Base-by-base conservation (phyloP, 2,113 vertebrate genomes). In the Spizaetus ornatus region DNA sequence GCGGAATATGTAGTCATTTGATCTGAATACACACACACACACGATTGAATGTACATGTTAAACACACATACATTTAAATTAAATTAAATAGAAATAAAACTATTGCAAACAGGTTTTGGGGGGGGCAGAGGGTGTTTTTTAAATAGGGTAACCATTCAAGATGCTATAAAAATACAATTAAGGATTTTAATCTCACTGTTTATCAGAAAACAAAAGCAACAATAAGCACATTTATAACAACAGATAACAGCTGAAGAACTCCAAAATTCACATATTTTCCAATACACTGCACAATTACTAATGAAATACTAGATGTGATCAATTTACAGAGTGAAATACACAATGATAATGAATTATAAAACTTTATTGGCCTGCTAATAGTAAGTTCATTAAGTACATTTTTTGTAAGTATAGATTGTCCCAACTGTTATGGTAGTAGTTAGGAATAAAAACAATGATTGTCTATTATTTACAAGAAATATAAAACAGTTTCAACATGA, bases 301-400 rank as follows among this genome's bases (percentile, higher is more conserved):
- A 55, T 31, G 34, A 87, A 91, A 77, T 32, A 82, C 3, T 42
- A 85, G 22, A 61, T 23, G 8, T 31, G 22, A 87, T n/a, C 29
- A 70, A 59, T 47, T 91, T 88, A 94, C 59, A 97, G 67, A 98
- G 87, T 85, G 76, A 91, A 95, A 97, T 83, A 97, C 95, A 98
- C 95, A 77, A 58, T 70, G 47, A 88, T 83, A 91, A 92, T 82
- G 80, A 97, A 97, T 97, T 89, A 91, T 58, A 95, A 96, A 98
- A 97, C 93, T 98, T 98, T 98, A 98, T 98, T 98, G 73, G 48
- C 21, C 91, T 97, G 91, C 97, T 97, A 97, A 97, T 98, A 96
- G 45, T 85, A 95, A 95, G 50, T 95, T 95, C 42, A 78, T 89
- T 82, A 96, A 95, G 96, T 93, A 97, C 90, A 95, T 63, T 97